Percentiles rank a stretch among this genome's conserved stretches.
phyloP scores from a whole-genome alignment of 2,888 invertebrate genomes.

The Eupithecia tripunctaria region DNA sequence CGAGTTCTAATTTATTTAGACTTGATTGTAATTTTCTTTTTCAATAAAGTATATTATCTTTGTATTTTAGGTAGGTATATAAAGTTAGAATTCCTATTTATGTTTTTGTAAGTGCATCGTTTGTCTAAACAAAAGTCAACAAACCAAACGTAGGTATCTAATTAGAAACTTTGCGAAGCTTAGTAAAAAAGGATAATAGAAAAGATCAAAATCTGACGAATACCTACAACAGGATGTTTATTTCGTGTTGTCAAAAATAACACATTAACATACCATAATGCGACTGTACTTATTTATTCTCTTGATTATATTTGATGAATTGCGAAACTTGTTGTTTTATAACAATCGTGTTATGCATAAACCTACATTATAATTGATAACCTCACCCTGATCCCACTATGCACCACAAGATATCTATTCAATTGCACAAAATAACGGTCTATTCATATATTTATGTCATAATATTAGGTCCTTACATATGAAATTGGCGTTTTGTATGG shows the following conservation, averaged over 20 bases:
- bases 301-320: neutral
- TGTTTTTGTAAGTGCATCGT: no score
- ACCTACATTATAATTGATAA: constrained; percentile 1
- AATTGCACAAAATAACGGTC: neutral
- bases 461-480: no score
- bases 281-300: no score
- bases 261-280: no score
- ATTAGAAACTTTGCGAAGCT: neutral
- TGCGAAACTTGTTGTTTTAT: neutral
- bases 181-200: neutral
- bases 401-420: neutral
- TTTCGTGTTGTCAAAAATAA: neutral
- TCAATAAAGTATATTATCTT: no score
- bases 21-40: no score
- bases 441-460: neutral
- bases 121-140: neutral
- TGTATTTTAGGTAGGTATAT: no score
- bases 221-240: neutral
- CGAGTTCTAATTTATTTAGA: no score
- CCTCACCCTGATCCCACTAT: neutral
- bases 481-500: no score
- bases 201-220: neutral
- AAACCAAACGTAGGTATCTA: neutral
- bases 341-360: neutral
- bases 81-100: neutral